Base-by-base conservation (phyloP, 2,797 vertebrate genomes). In the Cyprinella venusta region DNA sequence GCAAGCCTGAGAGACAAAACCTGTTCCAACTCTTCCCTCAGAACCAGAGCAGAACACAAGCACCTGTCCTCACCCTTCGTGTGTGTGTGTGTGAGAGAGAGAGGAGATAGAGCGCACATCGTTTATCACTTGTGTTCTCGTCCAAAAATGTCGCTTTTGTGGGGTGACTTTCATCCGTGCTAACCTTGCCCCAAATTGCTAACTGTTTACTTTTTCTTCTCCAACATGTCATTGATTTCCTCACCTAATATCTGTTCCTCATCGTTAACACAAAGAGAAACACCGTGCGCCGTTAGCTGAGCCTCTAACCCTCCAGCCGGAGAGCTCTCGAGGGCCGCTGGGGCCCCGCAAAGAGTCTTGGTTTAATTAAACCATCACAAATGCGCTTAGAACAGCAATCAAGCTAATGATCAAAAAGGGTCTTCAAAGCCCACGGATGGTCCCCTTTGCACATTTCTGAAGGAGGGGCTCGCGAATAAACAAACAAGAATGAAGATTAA, bases 331-430 rank as follows among this genome's bases (percentile, higher is more conserved):
- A 76, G 82, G 70, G 79, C 81, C 74, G 75, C 50, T 61, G 36
- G 79, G 87, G 80, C 79, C 79, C 50, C 71, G 64, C 84, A 59
- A 70, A 84, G 83, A 85, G 82, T 85, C 84, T 70, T 40, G 82
- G 84, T 89, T 91, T 89, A 89, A 91, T 88, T 90, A 90, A 90
- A 91, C 85, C 86, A 89, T 88, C 86, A 88, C 84, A 88, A 88
- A 87, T 74, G 72, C 69, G 85, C 90, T 88, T 86, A 90, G 82
- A 89, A 88, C 88, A 86, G 87, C 86, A 88, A 89, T 90, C 90
- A 88, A 85, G 68, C 84, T 89, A 89, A 89, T 85, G 86, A 88
- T 89, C 87, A 86, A 87, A 90, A 88, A 87, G 87, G 83, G 79
- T 78, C 84, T 89, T 89, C 85, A 90, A 88, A 89, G 89, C 79